Percentiles rank a stretch among this genome's conserved stretches.
These are phyloP conservation scores for Adelosebastes latens DNA, from an alignment of 2,797 vertebrate species.

Conservation along the genomic window DNA sequence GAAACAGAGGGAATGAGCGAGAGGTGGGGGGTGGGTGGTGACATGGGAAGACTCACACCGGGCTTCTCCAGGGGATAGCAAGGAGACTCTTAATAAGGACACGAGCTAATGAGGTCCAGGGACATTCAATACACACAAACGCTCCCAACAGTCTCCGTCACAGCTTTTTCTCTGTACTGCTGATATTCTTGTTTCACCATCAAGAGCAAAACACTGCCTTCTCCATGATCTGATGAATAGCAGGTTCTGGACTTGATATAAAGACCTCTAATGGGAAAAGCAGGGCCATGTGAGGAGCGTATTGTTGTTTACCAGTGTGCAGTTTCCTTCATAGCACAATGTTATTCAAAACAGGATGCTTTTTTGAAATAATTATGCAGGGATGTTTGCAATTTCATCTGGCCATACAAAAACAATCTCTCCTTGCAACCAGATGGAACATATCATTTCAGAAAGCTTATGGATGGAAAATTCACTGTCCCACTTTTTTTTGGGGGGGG, in stretches of 20 bases:
- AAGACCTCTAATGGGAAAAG: constrained; percentile 53
- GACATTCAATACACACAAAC: constrained; percentile 46
- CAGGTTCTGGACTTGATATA: constrained; percentile 50
- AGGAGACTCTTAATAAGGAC: constrained; percentile 79
- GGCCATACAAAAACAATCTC: constrained; percentile 70
- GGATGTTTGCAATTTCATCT: constrained; percentile 81
- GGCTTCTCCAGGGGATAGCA: constrained; percentile 59
- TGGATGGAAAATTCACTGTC: constrained; percentile 64
- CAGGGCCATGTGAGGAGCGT: constrained; percentile 48
- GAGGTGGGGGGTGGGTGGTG: constrained; percentile 22
- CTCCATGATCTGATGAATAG: constrained; percentile 45
- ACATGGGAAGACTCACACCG: constrained; percentile 46
- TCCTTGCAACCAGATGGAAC: constrained; percentile 72
- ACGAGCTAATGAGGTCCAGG: constrained; percentile 67
- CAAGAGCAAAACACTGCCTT: constrained; percentile 17
- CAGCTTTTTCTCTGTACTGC: not conserved
- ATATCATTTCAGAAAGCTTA: constrained; percentile 62
- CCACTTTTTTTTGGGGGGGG: not conserved
- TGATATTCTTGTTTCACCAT: constrained; percentile 30
- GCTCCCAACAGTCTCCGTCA: constrained; percentile 2
- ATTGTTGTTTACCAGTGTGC: constrained; percentile 68
- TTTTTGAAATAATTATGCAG: constrained; percentile 73
- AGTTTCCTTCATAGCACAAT: constrained; percentile 59
- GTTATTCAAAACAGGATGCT: constrained; percentile 81
- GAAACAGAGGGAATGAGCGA: constrained; percentile 55